Percentiles rank a stretch among this genome's conserved stretches.
Conservation (phyloP, 2,113 vertebrate genomes). For the Tiliqua scincoides region DNA sequence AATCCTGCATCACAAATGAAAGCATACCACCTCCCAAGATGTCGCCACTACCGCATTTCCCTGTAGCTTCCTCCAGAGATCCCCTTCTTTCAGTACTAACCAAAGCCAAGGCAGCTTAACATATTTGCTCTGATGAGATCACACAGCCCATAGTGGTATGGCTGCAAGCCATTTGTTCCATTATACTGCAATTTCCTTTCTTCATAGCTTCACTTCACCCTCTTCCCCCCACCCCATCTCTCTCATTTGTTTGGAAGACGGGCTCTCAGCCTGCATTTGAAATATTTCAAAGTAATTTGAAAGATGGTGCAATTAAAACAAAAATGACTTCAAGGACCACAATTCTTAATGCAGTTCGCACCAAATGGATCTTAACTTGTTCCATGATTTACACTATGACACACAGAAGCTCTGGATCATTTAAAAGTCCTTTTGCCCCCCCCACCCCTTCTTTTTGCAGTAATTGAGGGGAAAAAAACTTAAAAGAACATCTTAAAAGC, state of each 20-base stretch:
- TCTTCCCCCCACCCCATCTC: background rate
- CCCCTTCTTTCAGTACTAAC: slow-evolving; percentile 7
- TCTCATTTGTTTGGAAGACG: slow-evolving; percentile 47
- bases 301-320: slow-evolving; percentile 34
- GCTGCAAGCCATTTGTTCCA: slow-evolving; percentile 59
- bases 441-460: slow-evolving; percentile 44
- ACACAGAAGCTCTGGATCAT: slow-evolving; percentile 8
- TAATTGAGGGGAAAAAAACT: slow-evolving; percentile 36
- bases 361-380: slow-evolving; percentile 17
- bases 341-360: slow-evolving; percentile 17
- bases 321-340: slow-evolving; percentile 12
- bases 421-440: slow-evolving; percentile 11
- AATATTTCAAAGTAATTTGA: slow-evolving; percentile 40
- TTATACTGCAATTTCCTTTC: slow-evolving; percentile 61
- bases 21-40: slow-evolving; percentile 37
- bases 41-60: slow-evolving; percentile 47
- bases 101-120: slow-evolving; percentile 47
- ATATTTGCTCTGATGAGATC: slow-evolving; percentile 58
- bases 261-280: slow-evolving; percentile 25
- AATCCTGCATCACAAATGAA: slow-evolving; percentile 14
- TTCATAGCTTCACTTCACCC: slow-evolving; percentile 44
- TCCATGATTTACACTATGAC: slow-evolving; percentile 9
- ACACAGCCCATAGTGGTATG: slow-evolving; percentile 57
- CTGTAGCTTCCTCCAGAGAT: slow-evolving; percentile 38
- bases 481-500: slow-evolving; percentile 8